Conservation (phyloP, 2,888 invertebrate genomes). For the Tachystola acroxantha region DNA sequence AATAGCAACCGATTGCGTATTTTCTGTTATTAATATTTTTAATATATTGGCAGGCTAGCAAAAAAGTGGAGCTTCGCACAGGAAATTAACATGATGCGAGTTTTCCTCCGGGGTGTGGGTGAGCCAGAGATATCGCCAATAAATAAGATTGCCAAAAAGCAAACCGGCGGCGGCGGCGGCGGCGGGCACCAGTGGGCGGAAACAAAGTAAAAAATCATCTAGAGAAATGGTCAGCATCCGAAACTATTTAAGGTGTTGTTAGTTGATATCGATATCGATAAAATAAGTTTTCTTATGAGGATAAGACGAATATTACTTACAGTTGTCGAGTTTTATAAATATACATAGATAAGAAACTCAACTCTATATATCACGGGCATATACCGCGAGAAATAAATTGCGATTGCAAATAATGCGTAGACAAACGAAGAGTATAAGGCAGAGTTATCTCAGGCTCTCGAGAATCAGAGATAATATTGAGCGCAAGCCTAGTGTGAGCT, state of each 20-base stretch:
- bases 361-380: no score
- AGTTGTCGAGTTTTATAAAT: no score
- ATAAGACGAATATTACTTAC: no score
- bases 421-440: no score
- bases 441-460: no score
- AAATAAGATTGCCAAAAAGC: constrained; percentile 71
- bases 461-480: no score
- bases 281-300: neutral
- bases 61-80: constrained; percentile 41
- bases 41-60: constrained; percentile 17
- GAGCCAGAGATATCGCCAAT: constrained; percentile 57
- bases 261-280: constrained; percentile 19
- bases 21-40: constrained; percentile 18
- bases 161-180: constrained; percentile 29
- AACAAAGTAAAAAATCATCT: constrained; percentile 55
- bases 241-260: neutral
- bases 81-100: constrained; percentile 72
- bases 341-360: no score
- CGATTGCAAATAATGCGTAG: no score
- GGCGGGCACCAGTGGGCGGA: constrained; percentile 42
- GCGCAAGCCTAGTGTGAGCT: no score
- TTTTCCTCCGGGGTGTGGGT: constrained; percentile 44
- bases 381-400: no score
- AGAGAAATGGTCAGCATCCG: constrained; percentile 24
- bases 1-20: no score